These are phyloP conservation scores for Amphilophus citrinellus DNA, from an alignment of 2,113 vertebrate species.

Conservation along the genomic window DNA sequence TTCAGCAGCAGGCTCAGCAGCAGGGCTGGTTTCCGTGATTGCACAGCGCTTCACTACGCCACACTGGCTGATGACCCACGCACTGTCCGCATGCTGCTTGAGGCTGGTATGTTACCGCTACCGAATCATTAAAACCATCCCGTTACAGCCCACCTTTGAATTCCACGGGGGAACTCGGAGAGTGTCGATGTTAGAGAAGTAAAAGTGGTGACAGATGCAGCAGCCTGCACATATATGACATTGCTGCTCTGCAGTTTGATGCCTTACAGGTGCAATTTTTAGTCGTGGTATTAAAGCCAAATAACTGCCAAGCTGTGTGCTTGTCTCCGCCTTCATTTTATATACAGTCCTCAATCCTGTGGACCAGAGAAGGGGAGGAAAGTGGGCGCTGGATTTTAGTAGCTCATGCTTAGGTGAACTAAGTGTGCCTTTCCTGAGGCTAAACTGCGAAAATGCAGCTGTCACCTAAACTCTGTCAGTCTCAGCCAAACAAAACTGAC, in stretches of 20 bases:
- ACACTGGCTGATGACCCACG: conserved; percentile 88
- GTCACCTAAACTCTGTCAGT: conserved; percentile 3
- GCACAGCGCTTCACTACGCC: conserved; percentile 93
- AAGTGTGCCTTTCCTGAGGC: not conserved
- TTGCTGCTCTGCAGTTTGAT: not conserved
- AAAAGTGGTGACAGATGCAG: not conserved
- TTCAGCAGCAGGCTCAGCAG: conserved; percentile 94
- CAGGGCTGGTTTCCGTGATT: conserved; percentile 92
- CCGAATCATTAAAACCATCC: not conserved
- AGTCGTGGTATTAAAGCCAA: conserved; percentile 4
- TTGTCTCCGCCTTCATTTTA: not conserved
- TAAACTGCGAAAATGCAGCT: not conserved
- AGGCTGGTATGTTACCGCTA: conserved; percentile 82
- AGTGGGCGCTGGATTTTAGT: not conserved
- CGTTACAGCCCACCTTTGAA: not conserved
- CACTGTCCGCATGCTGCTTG: conserved; percentile 85
- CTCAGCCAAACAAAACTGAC: conserved; percentile 1
- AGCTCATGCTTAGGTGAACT: not conserved
- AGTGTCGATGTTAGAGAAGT: not conserved
- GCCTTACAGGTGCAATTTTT: conserved; percentile 13
- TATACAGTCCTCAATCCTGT: not conserved
- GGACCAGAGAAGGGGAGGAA: not conserved
- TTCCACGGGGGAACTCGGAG: not conserved
- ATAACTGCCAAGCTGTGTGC: not conserved
- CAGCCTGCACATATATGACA: not conserved